Evolutionary conservation across 2,797 vertebrate species (phyloP), one percentile per base, ranked within the genome.

Genomic region (Sparus aurata): DNA sequence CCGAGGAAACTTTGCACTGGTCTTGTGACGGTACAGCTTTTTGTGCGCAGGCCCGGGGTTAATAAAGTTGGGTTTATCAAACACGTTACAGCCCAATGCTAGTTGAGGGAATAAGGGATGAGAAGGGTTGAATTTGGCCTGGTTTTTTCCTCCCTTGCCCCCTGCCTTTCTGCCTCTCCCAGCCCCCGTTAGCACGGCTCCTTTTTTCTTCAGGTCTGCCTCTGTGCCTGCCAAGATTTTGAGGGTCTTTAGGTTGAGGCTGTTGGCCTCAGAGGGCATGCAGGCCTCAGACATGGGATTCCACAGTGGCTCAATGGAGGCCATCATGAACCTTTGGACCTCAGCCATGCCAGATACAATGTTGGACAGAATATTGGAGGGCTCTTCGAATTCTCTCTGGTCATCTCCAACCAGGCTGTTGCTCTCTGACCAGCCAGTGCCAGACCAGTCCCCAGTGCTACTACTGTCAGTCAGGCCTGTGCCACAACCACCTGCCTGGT

Each of bases 1-100:
- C 93, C 97, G 95, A 90, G 98, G 96, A 53, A 97, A 97, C 94
- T 99, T 99, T 77, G 98, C 97, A 92, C 97, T 99, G 89, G 98
- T 98, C 97, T 99, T 99, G 94, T 99, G 98, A 90, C 98, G 98
- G 93, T 99, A 99, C 90, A 99, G 96, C 95, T 99, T 99, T 98
- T 99, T 99, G 96, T 99, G 98, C 72, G 98, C 97, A 25, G 97
- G 98, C 93, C 97, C 96, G 79, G 97, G 97, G 95, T 96, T 97
- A 94, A 97, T 97, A 94, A 97, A 95, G 94, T 97, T 97, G 94
- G 96, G 96, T 95, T 99, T 99, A 93, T 99, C 98, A 92, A 98
- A 98, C 96, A 99, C 96, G 85, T 96, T 94, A 89, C 96, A 98
- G 69, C 96, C 96, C 59, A 97, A 88, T n/a, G 96, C 93, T 64